phyloP scores from a whole-genome alignment of 2,113 vertebrate species.

The Galeopterus variegatus region DNA sequence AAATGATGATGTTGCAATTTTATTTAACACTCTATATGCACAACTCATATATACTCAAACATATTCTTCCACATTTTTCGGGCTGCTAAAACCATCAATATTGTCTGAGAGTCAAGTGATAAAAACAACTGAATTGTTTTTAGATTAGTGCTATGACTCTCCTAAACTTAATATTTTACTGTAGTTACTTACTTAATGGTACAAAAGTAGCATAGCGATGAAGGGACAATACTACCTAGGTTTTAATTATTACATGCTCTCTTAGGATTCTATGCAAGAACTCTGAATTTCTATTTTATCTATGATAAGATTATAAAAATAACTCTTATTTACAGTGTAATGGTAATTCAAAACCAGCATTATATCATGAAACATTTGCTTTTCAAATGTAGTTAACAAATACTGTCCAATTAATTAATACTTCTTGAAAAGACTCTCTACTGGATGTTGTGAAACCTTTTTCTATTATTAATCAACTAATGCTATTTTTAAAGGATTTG shows the following conservation, averaged over 20 bases:
- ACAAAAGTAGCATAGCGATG: neutral
- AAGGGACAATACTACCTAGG: conserved; percentile 62
- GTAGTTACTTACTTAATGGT: neutral
- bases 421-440: conserved; percentile 71
- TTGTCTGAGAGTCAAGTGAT: neutral
- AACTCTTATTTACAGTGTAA: conserved; percentile 76
- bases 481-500: neutral
- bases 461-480: conserved; percentile 82
- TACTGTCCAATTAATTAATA: conserved; percentile 82
- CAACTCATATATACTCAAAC: neutral
- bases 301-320: conserved; percentile 48
- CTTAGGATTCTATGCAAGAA: neutral
- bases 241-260: conserved; percentile 4
- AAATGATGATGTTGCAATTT: conserved; percentile 22
- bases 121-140: neutral
- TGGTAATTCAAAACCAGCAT: conserved; percentile 75
- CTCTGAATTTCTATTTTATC: neutral
- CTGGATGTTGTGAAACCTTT: conserved; percentile 67
- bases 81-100: neutral
- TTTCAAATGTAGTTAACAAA: conserved; percentile 84
- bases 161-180: neutral
- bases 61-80: neutral
- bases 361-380: conserved; percentile 70
- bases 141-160: neutral
- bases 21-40: neutral